phyloP scores from a whole-genome alignment of 2,888 invertebrate genomes.

The Dendrolimus houi region DNA sequence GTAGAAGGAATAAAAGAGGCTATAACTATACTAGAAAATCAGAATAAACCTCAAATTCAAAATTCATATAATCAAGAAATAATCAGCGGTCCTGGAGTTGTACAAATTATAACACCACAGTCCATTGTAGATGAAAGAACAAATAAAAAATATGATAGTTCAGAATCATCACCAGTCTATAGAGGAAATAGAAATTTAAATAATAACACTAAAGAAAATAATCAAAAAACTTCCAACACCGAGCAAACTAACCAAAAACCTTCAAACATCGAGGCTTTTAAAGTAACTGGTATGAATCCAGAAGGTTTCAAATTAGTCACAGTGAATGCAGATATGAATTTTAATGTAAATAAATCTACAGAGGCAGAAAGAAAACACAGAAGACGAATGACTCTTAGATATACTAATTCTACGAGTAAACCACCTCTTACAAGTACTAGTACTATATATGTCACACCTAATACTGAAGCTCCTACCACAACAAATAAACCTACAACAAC shows the following conservation, averaged over 20 bases:
- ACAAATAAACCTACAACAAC: constrained; percentile 19
- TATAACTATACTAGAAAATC: constrained; percentile 58
- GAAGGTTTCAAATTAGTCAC: constrained; percentile 35
- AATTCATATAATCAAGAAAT: constrained; percentile 19
- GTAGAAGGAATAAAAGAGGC: constrained; percentile 62
- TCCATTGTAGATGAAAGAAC: constrained; percentile 54
- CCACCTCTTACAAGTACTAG: constrained; percentile 18
- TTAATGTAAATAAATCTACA: constrained; percentile 32
- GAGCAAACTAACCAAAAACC: too few species aligned
- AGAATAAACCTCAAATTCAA: constrained; percentile 29
- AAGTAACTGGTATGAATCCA: background rate
- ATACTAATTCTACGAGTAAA: constrained; percentile 24
- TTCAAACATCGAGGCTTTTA: background rate
- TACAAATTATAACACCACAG: constrained; percentile 52
- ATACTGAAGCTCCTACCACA: constrained; percentile 16
- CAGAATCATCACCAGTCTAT: constrained; percentile 46
- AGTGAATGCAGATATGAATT: constrained; percentile 42
- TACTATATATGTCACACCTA: constrained; percentile 8
- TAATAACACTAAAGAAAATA: constrained; percentile 3
- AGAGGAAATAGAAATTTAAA: constrained; percentile 48
- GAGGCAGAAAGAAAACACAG: constrained; percentile 47
- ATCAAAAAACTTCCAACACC: background rate
- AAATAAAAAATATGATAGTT: constrained; percentile 21
- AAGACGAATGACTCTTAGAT: constrained; percentile 48
- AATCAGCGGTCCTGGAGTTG: constrained; percentile 19